Conservation (phyloP, 2,888 invertebrate genomes). For the Prenolepis imparis region DNA sequence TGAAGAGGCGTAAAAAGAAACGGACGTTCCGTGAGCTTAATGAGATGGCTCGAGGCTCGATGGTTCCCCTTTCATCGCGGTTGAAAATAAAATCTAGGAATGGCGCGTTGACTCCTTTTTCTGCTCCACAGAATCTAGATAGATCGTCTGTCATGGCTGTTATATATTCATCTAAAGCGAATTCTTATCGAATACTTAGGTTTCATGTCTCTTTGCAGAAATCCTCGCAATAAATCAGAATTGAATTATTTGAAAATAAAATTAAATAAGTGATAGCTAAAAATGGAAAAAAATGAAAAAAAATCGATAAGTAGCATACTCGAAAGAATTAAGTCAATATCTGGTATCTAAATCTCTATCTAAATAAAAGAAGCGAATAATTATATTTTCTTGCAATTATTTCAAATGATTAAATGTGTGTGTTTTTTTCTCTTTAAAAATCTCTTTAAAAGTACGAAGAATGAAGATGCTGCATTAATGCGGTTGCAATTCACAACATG, state of each 20-base stretch:
- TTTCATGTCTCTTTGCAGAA: not conserved
- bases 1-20: slow-evolving; percentile 49
- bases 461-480: slow-evolving; percentile 1
- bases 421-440: too few species aligned
- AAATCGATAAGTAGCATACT: not conserved
- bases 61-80: slow-evolving; percentile 54
- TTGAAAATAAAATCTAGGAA: slow-evolving; percentile 52
- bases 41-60: slow-evolving; percentile 60
- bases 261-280: not conserved
- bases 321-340: not conserved
- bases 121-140: not conserved
- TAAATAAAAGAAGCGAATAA: not conserved
- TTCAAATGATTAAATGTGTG: not conserved
- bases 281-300: not conserved
- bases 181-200: slow-evolving; percentile 12
- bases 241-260: not conserved
- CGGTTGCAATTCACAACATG: slow-evolving; percentile 15
- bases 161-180: not conserved
- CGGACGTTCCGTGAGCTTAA: slow-evolving; percentile 61
- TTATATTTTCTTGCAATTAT: not conserved
- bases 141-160: not conserved
- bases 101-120: slow-evolving; percentile 45
- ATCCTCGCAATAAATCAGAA: not conserved
- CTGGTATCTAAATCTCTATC: not conserved
- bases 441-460: slow-evolving; percentile 12